Evolutionary conservation across 2,888 invertebrate species (phyloP).

Genomic region (Bibio marci): DNA sequence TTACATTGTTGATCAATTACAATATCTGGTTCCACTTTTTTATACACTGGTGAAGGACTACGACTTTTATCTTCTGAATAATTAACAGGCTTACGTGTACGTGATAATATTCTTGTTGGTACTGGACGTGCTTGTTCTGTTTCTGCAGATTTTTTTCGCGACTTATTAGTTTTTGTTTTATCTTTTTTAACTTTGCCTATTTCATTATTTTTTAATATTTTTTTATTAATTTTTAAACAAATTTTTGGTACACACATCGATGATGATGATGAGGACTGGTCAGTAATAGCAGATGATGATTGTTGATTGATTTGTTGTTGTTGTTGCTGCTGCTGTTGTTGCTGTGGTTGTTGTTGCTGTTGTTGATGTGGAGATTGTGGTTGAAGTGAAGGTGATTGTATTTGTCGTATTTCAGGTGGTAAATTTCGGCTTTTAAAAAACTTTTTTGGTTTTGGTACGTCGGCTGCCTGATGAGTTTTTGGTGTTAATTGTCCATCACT

Average conservation of each 20-base stretch:
- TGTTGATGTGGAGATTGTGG: slow-evolving; percentile 23
- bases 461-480: slow-evolving; percentile 13
- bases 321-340: slow-evolving; percentile 8
- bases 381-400: not conserved
- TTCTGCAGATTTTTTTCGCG: slow-evolving; percentile 5
- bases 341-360: slow-evolving; percentile 23
- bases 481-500: slow-evolving; percentile 1
- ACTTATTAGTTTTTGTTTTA: slow-evolving; percentile 17
- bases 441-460: slow-evolving; percentile 56
- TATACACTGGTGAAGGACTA: slow-evolving; percentile 22
- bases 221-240: slow-evolving; percentile 12
- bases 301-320: slow-evolving; percentile 10
- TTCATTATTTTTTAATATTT: slow-evolving; percentile 21
- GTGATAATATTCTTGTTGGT: slow-evolving; percentile 23
- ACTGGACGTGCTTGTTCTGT: slow-evolving; percentile 17
- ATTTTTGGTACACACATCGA: not conserved
- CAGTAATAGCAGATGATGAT: not conserved
- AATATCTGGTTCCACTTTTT: slow-evolving; percentile 12
- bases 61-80: slow-evolving; percentile 40
- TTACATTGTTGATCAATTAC: no score
- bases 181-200: slow-evolving; percentile 10
- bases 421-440: slow-evolving; percentile 77
- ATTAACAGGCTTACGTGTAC: slow-evolving; percentile 44
- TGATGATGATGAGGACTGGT: not conserved
- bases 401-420: slow-evolving; percentile 32